Evolutionary conservation across 2,888 invertebrate genomes (phyloP).

Genomic region (Ochropacha duplaris): DNA sequence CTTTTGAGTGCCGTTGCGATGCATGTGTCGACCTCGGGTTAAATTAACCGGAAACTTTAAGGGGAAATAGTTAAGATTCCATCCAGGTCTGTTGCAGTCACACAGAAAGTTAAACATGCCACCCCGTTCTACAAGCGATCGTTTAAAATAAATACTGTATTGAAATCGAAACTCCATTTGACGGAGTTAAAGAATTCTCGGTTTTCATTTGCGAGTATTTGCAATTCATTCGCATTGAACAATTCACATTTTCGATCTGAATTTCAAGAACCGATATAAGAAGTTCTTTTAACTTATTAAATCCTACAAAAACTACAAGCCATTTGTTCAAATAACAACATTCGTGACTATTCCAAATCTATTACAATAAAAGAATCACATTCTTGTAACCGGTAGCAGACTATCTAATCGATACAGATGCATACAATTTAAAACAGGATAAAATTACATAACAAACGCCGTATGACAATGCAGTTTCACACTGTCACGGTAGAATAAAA

Average conservation of each 20-base stretch:
- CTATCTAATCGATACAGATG: conserved; percentile 64
- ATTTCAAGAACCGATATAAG: not conserved
- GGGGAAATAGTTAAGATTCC: conserved; percentile 76
- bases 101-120: conserved; percentile 57
- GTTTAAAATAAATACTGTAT: conserved; percentile 1
- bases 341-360: not conserved
- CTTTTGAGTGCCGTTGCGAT: conserved; percentile 50
- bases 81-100: conserved; percentile 62
- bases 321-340: not conserved
- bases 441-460: conserved; percentile 48
- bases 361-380: conserved; percentile 20
- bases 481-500: conserved; percentile 33
- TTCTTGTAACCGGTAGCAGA: conserved; percentile 53
- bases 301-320: not conserved
- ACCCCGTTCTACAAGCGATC: conserved; percentile 24
- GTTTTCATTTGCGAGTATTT: not conserved
- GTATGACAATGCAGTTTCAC: conserved; percentile 57
- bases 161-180: conserved; percentile 5
- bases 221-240: not conserved
- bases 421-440: conserved; percentile 61
- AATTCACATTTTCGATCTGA: not conserved
- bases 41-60: conserved; percentile 79
- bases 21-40: conserved; percentile 72
- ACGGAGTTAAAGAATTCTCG: not conserved
- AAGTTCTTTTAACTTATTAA: not conserved